These are phyloP conservation scores for Halcyon malimbica DNA, from an alignment of 2,113 vertebrate species.

Conservation along the genomic window DNA sequence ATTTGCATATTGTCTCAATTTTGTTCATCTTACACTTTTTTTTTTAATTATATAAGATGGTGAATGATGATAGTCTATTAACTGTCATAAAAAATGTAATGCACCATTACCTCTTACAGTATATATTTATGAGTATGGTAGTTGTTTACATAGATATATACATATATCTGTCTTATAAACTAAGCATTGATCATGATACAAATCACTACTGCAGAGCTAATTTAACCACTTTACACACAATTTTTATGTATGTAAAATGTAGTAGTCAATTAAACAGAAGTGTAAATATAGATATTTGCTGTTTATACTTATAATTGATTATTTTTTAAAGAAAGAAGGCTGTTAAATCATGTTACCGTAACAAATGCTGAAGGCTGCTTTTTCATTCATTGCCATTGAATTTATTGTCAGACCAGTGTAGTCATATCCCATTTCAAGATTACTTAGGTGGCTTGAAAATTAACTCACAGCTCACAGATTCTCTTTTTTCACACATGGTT, in stretches of 20 bases:
- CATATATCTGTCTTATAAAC: neutral
- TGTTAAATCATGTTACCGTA: constrained; percentile 76
- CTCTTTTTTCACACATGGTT: neutral
- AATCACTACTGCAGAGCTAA: neutral
- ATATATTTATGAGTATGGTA: neutral
- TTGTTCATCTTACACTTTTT: neutral
- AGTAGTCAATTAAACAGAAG: constrained; percentile 62
- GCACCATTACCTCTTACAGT: neutral
- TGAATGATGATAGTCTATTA: neutral
- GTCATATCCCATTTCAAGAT: constrained; percentile 73
- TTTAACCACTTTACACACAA: neutral
- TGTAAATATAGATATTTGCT: constrained; percentile 56
- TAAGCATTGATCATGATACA: neutral
- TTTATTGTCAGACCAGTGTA: constrained; percentile 69
- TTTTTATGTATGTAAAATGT: constrained; percentile 41
- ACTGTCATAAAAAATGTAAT: neutral
- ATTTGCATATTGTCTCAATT: neutral
- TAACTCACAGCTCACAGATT: constrained; percentile 62
- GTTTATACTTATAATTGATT: constrained; percentile 32
- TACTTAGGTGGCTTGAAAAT: constrained; percentile 68
- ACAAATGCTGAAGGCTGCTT: constrained; percentile 65
- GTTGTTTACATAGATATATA: neutral
- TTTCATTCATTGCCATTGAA: constrained; percentile 66
- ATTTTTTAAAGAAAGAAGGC: constrained; percentile 32
- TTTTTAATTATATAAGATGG: neutral